Conservation (phyloP, 2,888 invertebrate species). For the Stenodema calcarata region DNA sequence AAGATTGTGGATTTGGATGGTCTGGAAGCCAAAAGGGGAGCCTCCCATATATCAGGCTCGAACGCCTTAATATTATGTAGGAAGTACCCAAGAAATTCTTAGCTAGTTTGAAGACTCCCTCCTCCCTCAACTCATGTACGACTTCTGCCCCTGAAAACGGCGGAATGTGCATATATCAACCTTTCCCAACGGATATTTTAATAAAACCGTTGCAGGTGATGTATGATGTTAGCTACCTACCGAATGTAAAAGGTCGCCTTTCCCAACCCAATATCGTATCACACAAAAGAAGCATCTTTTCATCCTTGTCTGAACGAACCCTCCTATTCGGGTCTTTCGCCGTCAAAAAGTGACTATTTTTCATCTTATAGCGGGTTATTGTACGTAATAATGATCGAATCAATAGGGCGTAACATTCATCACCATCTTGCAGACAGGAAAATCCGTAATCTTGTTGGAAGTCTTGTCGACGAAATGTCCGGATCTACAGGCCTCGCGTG, state of each 20-base stretch:
- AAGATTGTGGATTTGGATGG: not conserved
- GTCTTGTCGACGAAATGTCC: no score
- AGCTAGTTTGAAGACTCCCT: conserved; percentile 16
- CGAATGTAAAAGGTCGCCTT: conserved; percentile 48
- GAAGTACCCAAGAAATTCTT: conserved; percentile 29
- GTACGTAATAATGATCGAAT: not conserved
- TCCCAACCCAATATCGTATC: conserved; percentile 10
- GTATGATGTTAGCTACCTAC: conserved; percentile 29
- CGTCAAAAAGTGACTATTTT: conserved; percentile 1
- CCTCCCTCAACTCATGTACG: not conserved
- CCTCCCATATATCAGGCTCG: conserved; percentile 10
- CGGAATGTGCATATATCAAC: conserved; percentile 50
- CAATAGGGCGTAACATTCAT: not conserved
- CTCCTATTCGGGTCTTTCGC: not conserved
- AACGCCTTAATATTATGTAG: conserved; percentile 26
- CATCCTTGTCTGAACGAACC: not conserved
- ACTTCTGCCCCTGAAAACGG: not conserved
- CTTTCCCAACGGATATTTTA: conserved; percentile 46
- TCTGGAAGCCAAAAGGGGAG: not conserved
- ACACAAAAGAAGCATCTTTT: conserved; percentile 23
- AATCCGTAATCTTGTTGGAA: not conserved
- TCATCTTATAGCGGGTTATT: not conserved
- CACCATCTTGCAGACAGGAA: not conserved
- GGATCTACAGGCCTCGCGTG: no score
- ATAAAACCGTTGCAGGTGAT: conserved; percentile 43